These are phyloP conservation scores for Ctena decussata DNA, from an alignment of 2,888 invertebrate species.

Conservation along the genomic window DNA sequence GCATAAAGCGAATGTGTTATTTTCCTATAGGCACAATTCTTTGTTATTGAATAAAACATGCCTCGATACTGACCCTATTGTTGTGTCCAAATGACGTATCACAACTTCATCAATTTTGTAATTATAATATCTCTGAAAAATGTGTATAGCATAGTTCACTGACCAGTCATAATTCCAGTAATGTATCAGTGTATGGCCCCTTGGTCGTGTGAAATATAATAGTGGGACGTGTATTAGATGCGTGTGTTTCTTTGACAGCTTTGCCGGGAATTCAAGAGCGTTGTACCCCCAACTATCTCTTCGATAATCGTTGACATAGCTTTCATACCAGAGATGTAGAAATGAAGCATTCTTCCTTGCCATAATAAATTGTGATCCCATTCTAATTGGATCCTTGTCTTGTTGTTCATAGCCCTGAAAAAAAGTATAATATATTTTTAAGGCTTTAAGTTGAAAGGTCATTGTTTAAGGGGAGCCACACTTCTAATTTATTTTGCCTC, in stretches of 20 bases:
- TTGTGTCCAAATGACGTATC: not conserved
- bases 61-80: not conserved
- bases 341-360: too few species aligned
- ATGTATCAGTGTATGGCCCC: conserved; percentile 34
- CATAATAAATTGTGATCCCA: not conserved
- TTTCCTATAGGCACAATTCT: too few species aligned
- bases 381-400: too few species aligned
- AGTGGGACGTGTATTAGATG: conserved; percentile 28
- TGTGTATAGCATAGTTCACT: conserved; percentile 37
- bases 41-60: not conserved
- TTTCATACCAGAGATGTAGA: not conserved
- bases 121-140: conserved; percentile 24
- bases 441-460: too few species aligned
- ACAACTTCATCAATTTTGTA: not conserved
- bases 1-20: too few species aligned
- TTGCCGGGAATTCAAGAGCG: conserved; percentile 16
- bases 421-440: too few species aligned
- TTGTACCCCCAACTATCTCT: not conserved
- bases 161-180: conserved; percentile 26
- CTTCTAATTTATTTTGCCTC: too few species aligned
- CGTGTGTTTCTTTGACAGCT: conserved; percentile 32
- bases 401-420: too few species aligned
- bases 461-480: too few species aligned
- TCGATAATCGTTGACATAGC: not conserved
- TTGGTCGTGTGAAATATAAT: conserved; percentile 14